Evolutionary conservation across 1,140 invertebrate species (phyloP), one percentile per base, ranked within the genome.

Genomic region (Drosophila burlai): DNA sequence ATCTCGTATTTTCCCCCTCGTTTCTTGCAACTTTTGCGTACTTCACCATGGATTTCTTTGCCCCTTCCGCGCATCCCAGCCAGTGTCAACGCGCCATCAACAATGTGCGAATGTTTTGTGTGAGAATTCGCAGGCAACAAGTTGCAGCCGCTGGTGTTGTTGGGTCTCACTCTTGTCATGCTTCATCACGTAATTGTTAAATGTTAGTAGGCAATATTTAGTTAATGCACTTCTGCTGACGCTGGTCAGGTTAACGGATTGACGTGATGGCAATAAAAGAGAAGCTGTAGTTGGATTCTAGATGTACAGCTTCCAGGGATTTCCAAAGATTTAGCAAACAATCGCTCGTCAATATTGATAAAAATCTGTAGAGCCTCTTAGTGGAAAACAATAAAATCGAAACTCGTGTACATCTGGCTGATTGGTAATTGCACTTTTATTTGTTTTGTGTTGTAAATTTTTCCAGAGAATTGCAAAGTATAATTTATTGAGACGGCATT

Each of bases 41-140:
- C 59, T 69, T 80, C 54, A 54, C 63, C 65, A 71, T 79, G 68
- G 11, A 18, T 73, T 36, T 60, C 29, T 24, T 59, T 57, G 21
- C 36, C 54, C 15, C 36, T 26, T 24, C 21, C 21, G 13, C 21
- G 31, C 15, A 38, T n/a, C 26, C 21, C 46, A 46, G 40, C 11
- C 40, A 47, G 49, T 71, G 82, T 85, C 82, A 84, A 84, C 81
- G 81, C 76, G 71, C 52, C 60, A 74, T 81, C 78, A 74, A 74
- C 82, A 81, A 81, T 81, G 68, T 85, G 82, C 79, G 65, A 85
- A 79, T 71, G 67, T 66, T 81, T 85, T 73, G 50, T 82, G 79
- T 85, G 82, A 85, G 82, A 85, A 85, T 85, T 83, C 49, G 81
- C 59, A 26, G 46, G 65, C 60, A 49, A 57, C 54, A 40, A 40